A percentile compares a stretch with the other conserved stretches of the same genome.
These are phyloP conservation scores for Acanthurus lineatus DNA, from an alignment of 2,797 vertebrate genomes.

Conservation along the genomic window DNA sequence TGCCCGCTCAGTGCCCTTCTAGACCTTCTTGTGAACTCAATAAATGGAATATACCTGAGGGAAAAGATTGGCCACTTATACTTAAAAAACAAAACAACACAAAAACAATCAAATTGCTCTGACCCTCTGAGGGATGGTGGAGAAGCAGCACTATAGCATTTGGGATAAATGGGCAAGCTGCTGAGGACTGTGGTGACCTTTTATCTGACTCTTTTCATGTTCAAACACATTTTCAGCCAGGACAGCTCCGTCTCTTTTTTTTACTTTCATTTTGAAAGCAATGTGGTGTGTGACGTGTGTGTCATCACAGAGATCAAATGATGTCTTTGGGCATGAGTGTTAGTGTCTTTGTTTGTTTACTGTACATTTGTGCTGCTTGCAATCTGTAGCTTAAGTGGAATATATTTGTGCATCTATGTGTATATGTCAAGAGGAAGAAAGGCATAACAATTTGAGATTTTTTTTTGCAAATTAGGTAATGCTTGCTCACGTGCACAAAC, in stretches of 20 bases:
- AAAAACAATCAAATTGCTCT: slow-evolving; percentile 23
- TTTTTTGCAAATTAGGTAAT: slow-evolving; percentile 44
- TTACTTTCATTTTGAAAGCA: slow-evolving; percentile 42
- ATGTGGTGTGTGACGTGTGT: slow-evolving; percentile 54
- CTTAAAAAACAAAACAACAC: slow-evolving; percentile 12
- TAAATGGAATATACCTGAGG: slow-evolving; percentile 41
- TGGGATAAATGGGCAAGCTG: slow-evolving; percentile 48
- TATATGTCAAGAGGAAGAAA: slow-evolving; percentile 26
- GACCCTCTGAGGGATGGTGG: slow-evolving; percentile 40
- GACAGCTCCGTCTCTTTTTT: not conserved
- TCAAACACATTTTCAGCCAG: slow-evolving; percentile 63
- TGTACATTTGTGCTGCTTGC: slow-evolving; percentile 30
- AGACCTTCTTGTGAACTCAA: slow-evolving; percentile 32
- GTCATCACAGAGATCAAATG: slow-evolving; percentile 51
- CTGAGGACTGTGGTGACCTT: slow-evolving; percentile 69
- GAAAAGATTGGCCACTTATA: slow-evolving; percentile 30
- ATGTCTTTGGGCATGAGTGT: slow-evolving; percentile 62
- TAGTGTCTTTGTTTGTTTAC: slow-evolving; percentile 40
- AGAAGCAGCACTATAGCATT: slow-evolving; percentile 42
- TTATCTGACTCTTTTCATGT: slow-evolving; percentile 76
- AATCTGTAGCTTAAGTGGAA: slow-evolving; percentile 36
- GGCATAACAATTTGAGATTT: slow-evolving; percentile 34
- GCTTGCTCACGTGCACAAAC: slow-evolving; percentile 36
- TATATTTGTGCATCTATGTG: slow-evolving; percentile 3
- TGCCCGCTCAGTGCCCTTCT: slow-evolving; percentile 14